Base-by-base conservation (phyloP, 2,888 invertebrate genomes). In the Gerris lacustris region DNA sequence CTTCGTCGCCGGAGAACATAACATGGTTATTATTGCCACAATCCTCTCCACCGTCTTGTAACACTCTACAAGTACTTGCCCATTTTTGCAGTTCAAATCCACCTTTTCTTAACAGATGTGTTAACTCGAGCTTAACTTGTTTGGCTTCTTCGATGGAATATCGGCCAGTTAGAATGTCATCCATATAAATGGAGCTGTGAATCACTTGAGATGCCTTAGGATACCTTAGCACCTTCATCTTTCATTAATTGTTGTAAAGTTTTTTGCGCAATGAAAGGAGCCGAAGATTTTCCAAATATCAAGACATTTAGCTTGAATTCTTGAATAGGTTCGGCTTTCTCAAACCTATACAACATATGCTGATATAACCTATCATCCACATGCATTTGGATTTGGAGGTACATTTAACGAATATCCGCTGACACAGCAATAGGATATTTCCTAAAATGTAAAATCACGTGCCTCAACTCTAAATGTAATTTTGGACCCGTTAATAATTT, bases 131-230 rank as follows among this genome's bases (percentile, higher is more conserved):
- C 7, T 74, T 68, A 15, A 68, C 43, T 6, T 75, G 69, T 11
- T 71, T 17, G 0, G 74, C 74, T 31, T 76, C 76, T 1, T 72
- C 63, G 9, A 76, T 63, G 0, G 74, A 62, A 70, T 77, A 77
- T 70, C 78, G 76, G 5, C 77, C 75, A 31, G 77, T 77, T 2
- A 75, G 73, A n/a, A 75, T 71, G 0, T 64, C n/a, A 4, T 15
- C 7, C 9, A 76, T 31, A 7, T n/a, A n/a, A n/a, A n/a, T n/a
- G n/a, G n/a, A n/a, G n/a, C n/a, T n/a, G n/a, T n/a, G n/a, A n/a
- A n/a, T n/a, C n/a, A n/a, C n/a, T n/a, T n/a, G n/a, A n/a, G n/a
- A n/a, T n/a, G n/a, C n/a, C n/a, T n/a, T n/a, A n/a, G n/a, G n/a
- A n/a, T n/a, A n/a, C n/a, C n/a, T n/a, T n/a, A n/a, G n/a, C n/a